Evolutionary conservation across 1,140 invertebrate genomes (phyloP).

Genomic region (Calliopsis andreniformis): DNA sequence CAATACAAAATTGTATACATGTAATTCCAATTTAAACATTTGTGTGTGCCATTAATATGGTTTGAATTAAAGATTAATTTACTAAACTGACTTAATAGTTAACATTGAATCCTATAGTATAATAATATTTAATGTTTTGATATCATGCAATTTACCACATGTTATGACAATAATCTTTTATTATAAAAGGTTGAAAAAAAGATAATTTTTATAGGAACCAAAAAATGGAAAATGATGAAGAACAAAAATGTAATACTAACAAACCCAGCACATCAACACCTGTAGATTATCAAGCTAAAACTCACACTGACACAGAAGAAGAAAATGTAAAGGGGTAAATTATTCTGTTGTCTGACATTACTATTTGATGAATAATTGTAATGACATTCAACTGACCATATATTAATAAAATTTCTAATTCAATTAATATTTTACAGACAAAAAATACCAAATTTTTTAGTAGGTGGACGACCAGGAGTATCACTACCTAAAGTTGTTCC

Average conservation of each 20-base stretch:
- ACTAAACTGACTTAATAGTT: neutral
- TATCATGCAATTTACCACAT: neutral
- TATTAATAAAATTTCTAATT: constrained; percentile 32
- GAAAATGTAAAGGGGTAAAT: constrained; percentile 65
- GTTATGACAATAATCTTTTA: neutral
- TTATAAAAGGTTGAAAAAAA: neutral
- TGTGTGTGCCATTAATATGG: constrained; percentile 4
- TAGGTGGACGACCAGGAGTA: constrained; percentile 82
- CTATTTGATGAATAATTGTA: constrained; percentile 1
- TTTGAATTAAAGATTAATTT: constrained; percentile 1
- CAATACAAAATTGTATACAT: constrained; percentile 3
- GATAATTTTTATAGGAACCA: constrained; percentile 61
- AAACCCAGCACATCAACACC: constrained; percentile 69
- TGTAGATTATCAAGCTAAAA: constrained; percentile 53
- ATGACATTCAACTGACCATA: neutral
- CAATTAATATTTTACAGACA: constrained; percentile 55
- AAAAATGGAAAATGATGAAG: constrained; percentile 72
- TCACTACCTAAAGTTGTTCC: constrained; percentile 94
- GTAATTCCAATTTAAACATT: neutral
- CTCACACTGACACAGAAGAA: constrained; percentile 54
- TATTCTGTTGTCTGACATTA: constrained; percentile 19
- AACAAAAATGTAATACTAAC: constrained; percentile 62
- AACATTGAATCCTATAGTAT: neutral
- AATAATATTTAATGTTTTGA: neutral
- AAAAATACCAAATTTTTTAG: constrained; percentile 75